Conservation (phyloP, 2,113 vertebrate species). For the Prunella himalayana region DNA sequence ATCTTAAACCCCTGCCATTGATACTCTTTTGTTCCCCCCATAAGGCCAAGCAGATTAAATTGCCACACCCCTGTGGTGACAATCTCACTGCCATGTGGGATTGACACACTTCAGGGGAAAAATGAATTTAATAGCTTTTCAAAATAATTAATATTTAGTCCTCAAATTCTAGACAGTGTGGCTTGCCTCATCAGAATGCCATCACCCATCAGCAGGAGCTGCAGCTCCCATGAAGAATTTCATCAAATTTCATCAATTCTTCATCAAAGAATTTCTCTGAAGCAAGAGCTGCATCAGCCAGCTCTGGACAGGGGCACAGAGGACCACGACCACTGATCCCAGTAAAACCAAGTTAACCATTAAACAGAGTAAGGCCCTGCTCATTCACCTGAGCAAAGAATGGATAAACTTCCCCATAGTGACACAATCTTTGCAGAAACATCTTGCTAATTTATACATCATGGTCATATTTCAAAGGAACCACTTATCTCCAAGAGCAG, state of each 20-base stretch:
- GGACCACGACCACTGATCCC: accelerated
- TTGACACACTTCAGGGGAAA: background rate
- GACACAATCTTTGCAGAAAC: background rate
- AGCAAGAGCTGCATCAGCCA: background rate
- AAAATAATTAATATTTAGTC: background rate
- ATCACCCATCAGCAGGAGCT: background rate
- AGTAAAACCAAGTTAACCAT: background rate
- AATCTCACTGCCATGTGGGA: background rate
- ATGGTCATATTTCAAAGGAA: background rate
- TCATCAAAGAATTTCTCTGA: background rate
- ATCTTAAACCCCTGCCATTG: background rate
- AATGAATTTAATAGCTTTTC: background rate
- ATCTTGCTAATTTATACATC: background rate
- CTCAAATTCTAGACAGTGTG: background rate
- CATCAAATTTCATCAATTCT: background rate
- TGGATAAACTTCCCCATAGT: background rate
- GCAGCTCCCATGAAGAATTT: background rate
- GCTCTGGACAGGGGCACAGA: background rate
- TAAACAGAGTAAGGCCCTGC: background rate
- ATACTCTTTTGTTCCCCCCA: background rate
- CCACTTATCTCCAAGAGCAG: background rate
- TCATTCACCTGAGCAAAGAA: background rate
- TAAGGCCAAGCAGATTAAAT: background rate
- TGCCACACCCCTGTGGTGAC: background rate
- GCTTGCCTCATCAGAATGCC: background rate